phyloP scores from a whole-genome alignment of 2,888 invertebrate genomes.

The Notodonta dromedarius region DNA sequence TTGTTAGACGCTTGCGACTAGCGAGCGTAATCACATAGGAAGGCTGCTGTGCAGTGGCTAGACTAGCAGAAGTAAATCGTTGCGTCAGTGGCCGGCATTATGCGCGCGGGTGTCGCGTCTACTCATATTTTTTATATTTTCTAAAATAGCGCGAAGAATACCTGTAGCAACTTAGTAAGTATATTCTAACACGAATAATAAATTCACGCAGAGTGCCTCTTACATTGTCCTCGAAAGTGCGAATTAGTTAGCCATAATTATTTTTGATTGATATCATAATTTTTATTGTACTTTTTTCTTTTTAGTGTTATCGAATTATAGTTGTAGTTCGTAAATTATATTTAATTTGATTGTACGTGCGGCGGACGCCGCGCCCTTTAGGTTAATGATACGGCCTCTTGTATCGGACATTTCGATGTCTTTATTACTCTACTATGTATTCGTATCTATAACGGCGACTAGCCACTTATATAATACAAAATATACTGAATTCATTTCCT shows the following conservation, averaged over 20 bases:
- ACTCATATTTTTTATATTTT: conserved; percentile 72
- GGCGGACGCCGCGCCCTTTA: conserved; percentile 29
- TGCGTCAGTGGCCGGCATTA: neutral
- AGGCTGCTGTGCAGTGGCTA: neutral
- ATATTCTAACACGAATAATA: conserved; percentile 59
- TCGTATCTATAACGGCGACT: conserved; percentile 49
- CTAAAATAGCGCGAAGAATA: conserved; percentile 55
- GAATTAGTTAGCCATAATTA: conserved; percentile 78
- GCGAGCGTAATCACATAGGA: too few species aligned
- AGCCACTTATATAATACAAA: conserved; percentile 42
- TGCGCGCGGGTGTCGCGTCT: conserved; percentile 35
- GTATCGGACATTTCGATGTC: conserved; percentile 61
- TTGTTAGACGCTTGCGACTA: too few species aligned
- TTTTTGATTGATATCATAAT: conserved; percentile 68
- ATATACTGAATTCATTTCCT: conserved; percentile 40
- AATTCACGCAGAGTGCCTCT: conserved; percentile 83
- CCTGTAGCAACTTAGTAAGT: conserved; percentile 61
- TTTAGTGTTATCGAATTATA: conserved; percentile 75
- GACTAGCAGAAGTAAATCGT: neutral
- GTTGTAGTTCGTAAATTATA: conserved; percentile 71
- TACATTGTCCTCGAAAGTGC: conserved; percentile 73
- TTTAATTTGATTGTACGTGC: conserved; percentile 54
- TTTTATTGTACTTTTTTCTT: conserved; percentile 65
- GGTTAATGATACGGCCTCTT: conserved; percentile 52
- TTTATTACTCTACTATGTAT: conserved; percentile 47